These are phyloP conservation scores for Polydrusus pterygomalis DNA, from an alignment of 2,888 invertebrate species.

Conservation along the genomic window DNA sequence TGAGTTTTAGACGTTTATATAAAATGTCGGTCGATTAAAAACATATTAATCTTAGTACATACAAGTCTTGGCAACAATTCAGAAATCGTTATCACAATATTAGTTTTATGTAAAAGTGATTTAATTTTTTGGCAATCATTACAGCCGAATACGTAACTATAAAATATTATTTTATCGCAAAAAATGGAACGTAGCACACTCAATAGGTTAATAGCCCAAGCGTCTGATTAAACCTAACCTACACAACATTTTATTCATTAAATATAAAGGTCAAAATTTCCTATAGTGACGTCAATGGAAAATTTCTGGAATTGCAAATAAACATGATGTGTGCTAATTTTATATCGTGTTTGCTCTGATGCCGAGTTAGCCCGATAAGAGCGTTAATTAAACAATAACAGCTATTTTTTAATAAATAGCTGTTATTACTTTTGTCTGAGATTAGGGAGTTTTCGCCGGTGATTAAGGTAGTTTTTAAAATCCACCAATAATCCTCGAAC, in stretches of 20 bases:
- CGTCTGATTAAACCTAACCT: constrained; percentile 53
- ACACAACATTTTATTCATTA: constrained; percentile 54
- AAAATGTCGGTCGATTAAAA: background rate
- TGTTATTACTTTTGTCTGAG: background rate
- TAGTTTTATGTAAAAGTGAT: background rate
- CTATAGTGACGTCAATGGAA: constrained; percentile 50
- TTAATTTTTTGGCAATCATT: constrained; percentile 16
- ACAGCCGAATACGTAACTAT: constrained; percentile 6
- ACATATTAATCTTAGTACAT: background rate
- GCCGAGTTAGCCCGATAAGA: constrained; percentile 30
- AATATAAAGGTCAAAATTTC: constrained; percentile 52
- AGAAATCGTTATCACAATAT: background rate
- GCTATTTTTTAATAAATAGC: constrained; percentile 12
- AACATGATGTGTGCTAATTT: constrained; percentile 41
- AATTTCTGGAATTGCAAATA: constrained; percentile 48
- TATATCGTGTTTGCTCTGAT: constrained; percentile 33
- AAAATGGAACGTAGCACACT: constrained; percentile 46
- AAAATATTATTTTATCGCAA: constrained; percentile 28
- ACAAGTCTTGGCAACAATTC: constrained; percentile 5
- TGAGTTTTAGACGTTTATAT: no score
- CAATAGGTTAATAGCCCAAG: constrained; percentile 53
- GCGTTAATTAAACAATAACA: constrained; percentile 5
- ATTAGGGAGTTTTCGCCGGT: no score
- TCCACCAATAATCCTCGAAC: no score
- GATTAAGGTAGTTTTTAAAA: no score